These are phyloP conservation scores for Atta cephalotes DNA, from an alignment of 1,140 invertebrate species.

Conservation along the genomic window DNA sequence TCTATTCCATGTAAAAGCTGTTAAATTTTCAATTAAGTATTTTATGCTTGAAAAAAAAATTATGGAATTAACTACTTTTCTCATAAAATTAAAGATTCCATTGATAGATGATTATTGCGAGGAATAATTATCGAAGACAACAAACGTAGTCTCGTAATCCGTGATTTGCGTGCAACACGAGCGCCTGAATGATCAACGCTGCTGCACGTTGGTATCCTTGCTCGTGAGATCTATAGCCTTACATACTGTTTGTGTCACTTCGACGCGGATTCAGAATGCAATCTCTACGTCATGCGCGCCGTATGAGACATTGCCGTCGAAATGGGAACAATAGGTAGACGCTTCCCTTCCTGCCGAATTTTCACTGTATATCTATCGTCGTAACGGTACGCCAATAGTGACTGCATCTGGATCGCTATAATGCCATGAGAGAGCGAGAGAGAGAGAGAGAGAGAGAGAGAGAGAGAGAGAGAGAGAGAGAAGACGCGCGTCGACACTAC, in stretches of 20 bases:
- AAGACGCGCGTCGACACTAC: too few relatives aligned
- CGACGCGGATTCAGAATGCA: slow-evolving; percentile 44
- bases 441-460: too few relatives aligned
- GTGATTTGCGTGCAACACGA: neutral
- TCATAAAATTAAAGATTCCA: neutral
- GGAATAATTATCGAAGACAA: slow-evolving; percentile 7
- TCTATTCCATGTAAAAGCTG: neutral
- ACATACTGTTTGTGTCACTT: slow-evolving; percentile 40
- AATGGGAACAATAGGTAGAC: slow-evolving; percentile 51
- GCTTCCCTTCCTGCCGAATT: slow-evolving; percentile 19
- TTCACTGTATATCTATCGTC: slow-evolving; percentile 46
- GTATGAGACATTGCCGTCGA: slow-evolving; percentile 56
- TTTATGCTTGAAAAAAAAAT: neutral
- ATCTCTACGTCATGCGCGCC: slow-evolving; percentile 30
- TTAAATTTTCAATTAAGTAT: neutral
- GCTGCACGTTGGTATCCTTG: neutral
- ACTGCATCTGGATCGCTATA: slow-evolving; percentile 29
- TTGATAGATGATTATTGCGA: neutral
- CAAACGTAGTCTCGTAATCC: neutral
- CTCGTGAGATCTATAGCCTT: slow-evolving; percentile 47
- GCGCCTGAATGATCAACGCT: slow-evolving; percentile 19
- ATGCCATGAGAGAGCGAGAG: neutral
- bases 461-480: too few relatives aligned
- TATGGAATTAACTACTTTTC: neutral
- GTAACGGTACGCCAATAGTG: slow-evolving; percentile 60